phyloP scores from a whole-genome alignment of 2,797 vertebrate species.

The Nasua narica region DNA sequence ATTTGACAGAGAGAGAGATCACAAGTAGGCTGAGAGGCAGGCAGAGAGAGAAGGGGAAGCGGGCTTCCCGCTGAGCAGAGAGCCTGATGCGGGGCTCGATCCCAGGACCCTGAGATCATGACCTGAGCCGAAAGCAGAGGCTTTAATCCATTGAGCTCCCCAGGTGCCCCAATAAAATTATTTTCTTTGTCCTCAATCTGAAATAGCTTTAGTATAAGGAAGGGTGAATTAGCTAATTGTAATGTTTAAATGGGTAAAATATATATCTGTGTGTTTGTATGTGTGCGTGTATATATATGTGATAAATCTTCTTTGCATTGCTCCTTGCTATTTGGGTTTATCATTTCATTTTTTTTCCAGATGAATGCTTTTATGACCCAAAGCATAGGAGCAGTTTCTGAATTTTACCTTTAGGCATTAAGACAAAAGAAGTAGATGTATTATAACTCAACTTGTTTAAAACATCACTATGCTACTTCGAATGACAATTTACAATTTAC shows the following conservation, averaged over 20 bases:
- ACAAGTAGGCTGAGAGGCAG: too few species aligned
- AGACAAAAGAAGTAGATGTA: constrained; percentile 75
- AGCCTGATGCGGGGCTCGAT: too few species aligned
- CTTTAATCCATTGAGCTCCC: too few species aligned
- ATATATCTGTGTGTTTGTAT: too few species aligned
- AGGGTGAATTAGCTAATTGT: constrained; percentile 24
- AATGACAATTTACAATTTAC: constrained; percentile 83
- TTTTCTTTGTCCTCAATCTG: constrained; percentile 32
- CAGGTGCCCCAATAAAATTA: constrained; percentile 39
- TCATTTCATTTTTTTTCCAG: constrained; percentile 45
- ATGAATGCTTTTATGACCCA: constrained; percentile 69
- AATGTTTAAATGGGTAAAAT: not conserved
- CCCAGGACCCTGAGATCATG: too few species aligned
- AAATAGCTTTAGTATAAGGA: constrained; percentile 38
- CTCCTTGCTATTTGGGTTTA: not conserved
- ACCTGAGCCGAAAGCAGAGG: too few species aligned
- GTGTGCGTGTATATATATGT: not conserved
- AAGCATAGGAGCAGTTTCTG: constrained; percentile 76
- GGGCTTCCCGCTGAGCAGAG: too few species aligned
- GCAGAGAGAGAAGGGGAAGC: too few species aligned
- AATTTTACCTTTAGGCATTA: constrained; percentile 79
- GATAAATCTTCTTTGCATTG: constrained; percentile 48
- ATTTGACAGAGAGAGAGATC: too few species aligned
- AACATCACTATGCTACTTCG: constrained; percentile 72
- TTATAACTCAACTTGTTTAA: constrained; percentile 76